Evolutionary conservation across 2,797 vertebrate genomes (phyloP), one percentile per base, ranked within the genome.

Genomic region (Parambassis ranga): DNA sequence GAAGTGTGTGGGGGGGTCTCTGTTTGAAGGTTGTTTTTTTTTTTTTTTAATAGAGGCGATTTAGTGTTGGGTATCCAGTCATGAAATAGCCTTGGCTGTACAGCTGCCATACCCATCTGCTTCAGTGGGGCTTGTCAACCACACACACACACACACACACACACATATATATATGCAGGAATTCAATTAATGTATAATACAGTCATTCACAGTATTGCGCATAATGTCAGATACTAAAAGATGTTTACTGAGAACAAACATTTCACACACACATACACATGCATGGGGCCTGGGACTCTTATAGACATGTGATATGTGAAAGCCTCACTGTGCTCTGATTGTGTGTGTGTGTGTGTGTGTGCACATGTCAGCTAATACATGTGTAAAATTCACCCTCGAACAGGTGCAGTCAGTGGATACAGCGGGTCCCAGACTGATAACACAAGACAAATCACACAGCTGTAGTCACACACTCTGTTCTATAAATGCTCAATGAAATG

Each of bases 81-180:
- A 83, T 83, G 78, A 87, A 86, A 87, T 81, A 74, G 77, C 68
- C 56, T 77, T 39, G 30, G 76, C 67, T 57, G 47, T 77, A 43
- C 77, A 89, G 76, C 76, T 86, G 85, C 49, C 70, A 30, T 51
- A 31, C 61, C 75, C 82, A 87, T 87, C 83, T 89, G 87, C 64
- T 68, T 69, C 52, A 47, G 51, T 32, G 47, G 55, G 66, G 36
- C 46, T 58, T 22, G 24, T 57, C 33, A 44, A 24, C 39, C 41
- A 46, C 22, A 15, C 6, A 23, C 20, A 26, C 1, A 13, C 39
- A 47, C 8, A n/a, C n/a, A 38, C 10, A 23, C 31, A 53, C 3
- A 41, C 37, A 35, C 6, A 10, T 8, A 31, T 10, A 53, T 19
- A 33, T 6, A 36, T 15, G 22, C 13, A 38, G 28, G 51, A 39